Conservation (phyloP, 2,888 invertebrate species). For the Drosophila seclusa region DNA sequence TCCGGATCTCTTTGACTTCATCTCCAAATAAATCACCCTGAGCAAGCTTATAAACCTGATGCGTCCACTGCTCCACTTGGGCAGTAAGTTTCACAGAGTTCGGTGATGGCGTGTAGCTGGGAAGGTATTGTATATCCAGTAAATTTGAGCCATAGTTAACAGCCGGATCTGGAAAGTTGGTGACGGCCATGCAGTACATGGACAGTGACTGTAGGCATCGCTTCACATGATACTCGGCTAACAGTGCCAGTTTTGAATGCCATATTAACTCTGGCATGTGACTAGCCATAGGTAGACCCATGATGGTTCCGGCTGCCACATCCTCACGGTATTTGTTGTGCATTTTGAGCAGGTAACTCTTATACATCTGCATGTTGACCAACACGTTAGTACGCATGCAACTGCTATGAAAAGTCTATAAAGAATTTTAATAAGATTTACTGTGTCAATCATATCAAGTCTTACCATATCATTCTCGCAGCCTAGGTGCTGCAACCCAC, state of each 20-base stretch:
- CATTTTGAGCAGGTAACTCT: constrained; percentile 44
- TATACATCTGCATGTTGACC: constrained; percentile 53
- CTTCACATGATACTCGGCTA: constrained; percentile 69
- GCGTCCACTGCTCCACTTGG: constrained; percentile 59
- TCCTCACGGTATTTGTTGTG: constrained; percentile 62
- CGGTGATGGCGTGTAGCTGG: constrained; percentile 7
- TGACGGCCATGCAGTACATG: constrained; percentile 42
- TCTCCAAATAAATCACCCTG: background rate
- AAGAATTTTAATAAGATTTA: background rate
- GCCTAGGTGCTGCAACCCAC: constrained; percentile 46
- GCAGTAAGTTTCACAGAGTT: constrained; percentile 29
- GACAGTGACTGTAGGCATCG: constrained; percentile 36
- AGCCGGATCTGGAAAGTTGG: constrained; percentile 19
- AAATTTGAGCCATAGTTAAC: constrained; percentile 42
- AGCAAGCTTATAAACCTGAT: constrained; percentile 38
- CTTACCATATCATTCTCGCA: constrained; percentile 66
- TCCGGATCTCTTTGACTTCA: constrained; percentile 29
- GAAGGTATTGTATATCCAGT: background rate
- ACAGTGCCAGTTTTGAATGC: constrained; percentile 48
- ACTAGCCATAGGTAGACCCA: constrained; percentile 32
- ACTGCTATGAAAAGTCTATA: constrained; percentile 52
- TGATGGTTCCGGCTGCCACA: constrained; percentile 42
- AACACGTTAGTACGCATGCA: constrained; percentile 36
- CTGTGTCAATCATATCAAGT: background rate
- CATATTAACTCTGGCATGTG: constrained; percentile 63